Evolutionary conservation across 2,888 invertebrate genomes (phyloP), one percentile per base, ranked within the genome.

Genomic region (Agrypnus murinus): DNA sequence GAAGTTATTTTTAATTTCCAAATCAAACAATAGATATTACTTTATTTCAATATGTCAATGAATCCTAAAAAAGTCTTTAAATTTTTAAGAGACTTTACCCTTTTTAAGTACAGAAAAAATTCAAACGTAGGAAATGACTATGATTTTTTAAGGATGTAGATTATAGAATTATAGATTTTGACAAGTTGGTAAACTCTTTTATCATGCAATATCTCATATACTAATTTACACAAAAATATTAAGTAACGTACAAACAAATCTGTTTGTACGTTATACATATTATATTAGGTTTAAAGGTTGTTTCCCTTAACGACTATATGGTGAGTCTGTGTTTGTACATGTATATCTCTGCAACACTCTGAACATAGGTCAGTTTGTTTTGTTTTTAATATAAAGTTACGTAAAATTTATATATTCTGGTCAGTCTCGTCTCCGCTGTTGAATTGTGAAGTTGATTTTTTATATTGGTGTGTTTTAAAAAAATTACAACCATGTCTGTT

Each of bases 401-500:
- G 43, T 14, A 15, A 5, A 12, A 14, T 43, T 43, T 43, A 14
- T 43, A 8, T 5, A 43, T 14, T 8, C 43, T 8, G 4, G 43
- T 5, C 43, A 43, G 43, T 43, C 43, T 43, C 43, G 7, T 43
- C 14, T 14, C 5, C 7, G 15, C 15, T 15, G 6, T 8, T 1
- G 15, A 8, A 15, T 1, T 12, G 12, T 40, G 14, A 6, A 2
- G 14, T 32, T 32, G 34, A 32, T 32, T 7, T 32, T 32, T 32
- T 32, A 32, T 32, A 8, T 32, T 14, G 17, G 1, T 45, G 45
- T 45, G 14, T 9, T 50, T 15, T 25, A 50, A 25, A 25, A n/a
- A 50, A 6, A 6, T 8, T 4, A 1, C 32, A 10, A 53, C 6
- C 31, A 53, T 82, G 82, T 68, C 70, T 74, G 73, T 84, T 12